A percentile compares a stretch with the other conserved stretches of the same genome.
Conservation (phyloP, 2,797 vertebrate species). For the Hypotaenidia okinawae region DNA sequence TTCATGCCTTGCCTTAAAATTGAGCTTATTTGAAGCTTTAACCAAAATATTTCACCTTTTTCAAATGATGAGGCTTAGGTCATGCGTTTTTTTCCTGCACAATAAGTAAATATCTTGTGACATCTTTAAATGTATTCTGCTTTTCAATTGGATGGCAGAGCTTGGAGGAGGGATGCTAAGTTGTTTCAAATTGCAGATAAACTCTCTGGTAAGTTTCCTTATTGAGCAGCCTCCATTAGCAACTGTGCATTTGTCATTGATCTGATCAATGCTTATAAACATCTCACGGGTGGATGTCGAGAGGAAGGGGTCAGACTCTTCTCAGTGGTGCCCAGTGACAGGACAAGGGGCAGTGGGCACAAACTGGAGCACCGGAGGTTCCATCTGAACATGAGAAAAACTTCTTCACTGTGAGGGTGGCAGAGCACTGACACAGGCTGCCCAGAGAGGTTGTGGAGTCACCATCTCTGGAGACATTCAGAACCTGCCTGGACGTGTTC, state of each 20-base stretch:
- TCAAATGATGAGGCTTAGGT: not conserved
- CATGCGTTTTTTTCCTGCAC: not conserved
- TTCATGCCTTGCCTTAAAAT: not conserved
- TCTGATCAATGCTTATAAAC: no score
- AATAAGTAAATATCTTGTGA: not conserved
- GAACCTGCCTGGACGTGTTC: no score
- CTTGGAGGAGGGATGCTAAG: not conserved
- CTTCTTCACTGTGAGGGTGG: no score
- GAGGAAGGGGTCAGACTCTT: no score
- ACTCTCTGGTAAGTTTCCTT: not conserved
- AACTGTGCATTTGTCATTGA: not conserved
- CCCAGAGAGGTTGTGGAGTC: no score
- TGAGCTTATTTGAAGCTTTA: not conserved
- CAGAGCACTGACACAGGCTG: no score
- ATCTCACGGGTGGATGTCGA: no score
- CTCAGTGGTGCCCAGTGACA: no score
- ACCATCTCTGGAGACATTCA: no score
- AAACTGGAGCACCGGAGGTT: no score
- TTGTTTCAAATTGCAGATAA: not conserved
- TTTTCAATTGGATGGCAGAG: not conserved
- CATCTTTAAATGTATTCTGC: not conserved
- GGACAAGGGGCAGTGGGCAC: no score
- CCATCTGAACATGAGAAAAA: no score
- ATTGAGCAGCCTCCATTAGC: not conserved
- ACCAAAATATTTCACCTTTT: not conserved